Conservation (phyloP, 2,888 invertebrate genomes). For the Elysia crispata region DNA sequence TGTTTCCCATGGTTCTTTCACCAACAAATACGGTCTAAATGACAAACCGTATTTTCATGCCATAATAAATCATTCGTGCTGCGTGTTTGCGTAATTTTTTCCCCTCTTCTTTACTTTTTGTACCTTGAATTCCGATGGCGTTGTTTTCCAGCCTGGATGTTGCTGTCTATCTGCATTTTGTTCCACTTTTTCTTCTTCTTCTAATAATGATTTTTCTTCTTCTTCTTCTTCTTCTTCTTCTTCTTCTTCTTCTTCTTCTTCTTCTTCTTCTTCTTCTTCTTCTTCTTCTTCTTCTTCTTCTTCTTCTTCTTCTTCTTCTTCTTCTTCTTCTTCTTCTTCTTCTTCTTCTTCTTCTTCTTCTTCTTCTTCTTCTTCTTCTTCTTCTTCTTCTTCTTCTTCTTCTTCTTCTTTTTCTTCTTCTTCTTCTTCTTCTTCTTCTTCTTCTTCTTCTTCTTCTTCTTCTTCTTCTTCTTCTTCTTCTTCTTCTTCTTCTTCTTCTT, state of each 20-base stretch:
- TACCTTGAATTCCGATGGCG: no score
- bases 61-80: no score
- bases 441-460: constrained; percentile 25
- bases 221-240: constrained; percentile 23
- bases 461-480: constrained; percentile 25
- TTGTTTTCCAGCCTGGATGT: no score
- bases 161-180: not conserved
- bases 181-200: not conserved
- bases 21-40: no score
- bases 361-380: not conserved
- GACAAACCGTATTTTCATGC: no score
- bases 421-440: not conserved
- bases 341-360: constrained; percentile 1
- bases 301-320: constrained; percentile 14
- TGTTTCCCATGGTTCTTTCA: no score
- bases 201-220: not conserved
- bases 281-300: not conserved
- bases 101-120: no score
- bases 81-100: no score
- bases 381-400: not conserved
- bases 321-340: not conserved
- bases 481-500: constrained; percentile 27
- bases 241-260: constrained; percentile 27
- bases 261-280: constrained; percentile 25
- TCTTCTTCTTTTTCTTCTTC: not conserved